Base-by-base conservation (phyloP, 2,888 invertebrate species). In the Tineola bisselliella region DNA sequence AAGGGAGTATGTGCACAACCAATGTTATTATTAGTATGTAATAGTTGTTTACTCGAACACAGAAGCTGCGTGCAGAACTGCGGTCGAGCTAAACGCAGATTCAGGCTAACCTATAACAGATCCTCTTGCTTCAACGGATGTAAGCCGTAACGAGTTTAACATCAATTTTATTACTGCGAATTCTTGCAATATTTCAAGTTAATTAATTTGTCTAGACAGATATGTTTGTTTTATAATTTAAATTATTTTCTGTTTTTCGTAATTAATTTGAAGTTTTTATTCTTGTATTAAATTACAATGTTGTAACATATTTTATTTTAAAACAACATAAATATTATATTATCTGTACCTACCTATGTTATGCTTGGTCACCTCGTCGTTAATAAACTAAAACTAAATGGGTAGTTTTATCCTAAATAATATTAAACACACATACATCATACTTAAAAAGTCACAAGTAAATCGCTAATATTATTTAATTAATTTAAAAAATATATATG, bases 181-280 rank as follows among this genome's bases (percentile, higher is more conserved):
- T 17, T 48, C 48, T 48, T 10, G 48, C 15, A 17, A 15, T 48
- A 48, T 15, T 17, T 48, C 48, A 48, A 48, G n/a, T n/a, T 48
- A 48, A 48, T 48, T 48, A 48, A 48, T 48, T 48, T 48, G 48
- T 48, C 48, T 48, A 48, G 48, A 48, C 48, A 48, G 48, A 48
- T 17, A 17, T 17, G 5, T 48, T 48, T 48, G 48, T 2, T 1
- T 38, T 10, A 38, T 38, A 38, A 3, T 38, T 38, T 38, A 6
- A 3, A 38, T 38, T 38, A 38, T 38, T 38, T n/a, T 6, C 38
- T 38, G 38, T 38, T 38, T 38, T 38, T 10, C 6, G 5, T 31
- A 31, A 31, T 31, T 8, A 31, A 31, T 31, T 8, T 31, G 5
- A 8, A 8, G 31, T n/a, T 31, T 31, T 31, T 31, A 31, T 5